A percentile compares a stretch with the other conserved stretches of the same genome.
phyloP scores from a whole-genome alignment of 2,113 vertebrate genomes.

The Hydrochoerus hydrochaeris region DNA sequence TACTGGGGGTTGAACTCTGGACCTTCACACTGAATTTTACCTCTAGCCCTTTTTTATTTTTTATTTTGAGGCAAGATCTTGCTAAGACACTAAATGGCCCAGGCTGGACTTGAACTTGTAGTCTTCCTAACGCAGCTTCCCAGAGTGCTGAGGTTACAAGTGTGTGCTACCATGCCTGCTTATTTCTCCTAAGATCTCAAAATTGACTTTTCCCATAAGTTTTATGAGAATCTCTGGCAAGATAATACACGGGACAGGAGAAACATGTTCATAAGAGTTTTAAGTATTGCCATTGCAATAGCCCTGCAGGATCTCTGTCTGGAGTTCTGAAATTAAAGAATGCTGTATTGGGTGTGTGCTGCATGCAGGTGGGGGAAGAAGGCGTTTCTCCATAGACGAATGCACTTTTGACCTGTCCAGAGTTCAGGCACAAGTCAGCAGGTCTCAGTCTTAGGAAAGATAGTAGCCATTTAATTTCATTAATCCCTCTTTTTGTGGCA shows the following conservation, averaged over 20 bases:
- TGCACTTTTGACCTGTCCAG: conserved; percentile 26
- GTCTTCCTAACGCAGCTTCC: not conserved
- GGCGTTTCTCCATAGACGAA: not conserved
- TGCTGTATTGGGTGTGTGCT: not conserved
- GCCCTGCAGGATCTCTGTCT: not conserved
- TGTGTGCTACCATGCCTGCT: not conserved
- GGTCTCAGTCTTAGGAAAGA: conserved; percentile 29
- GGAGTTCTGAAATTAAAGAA: conserved; percentile 24
- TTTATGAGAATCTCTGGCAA: not conserved
- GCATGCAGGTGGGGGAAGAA: not conserved
- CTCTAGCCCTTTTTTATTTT: not conserved
- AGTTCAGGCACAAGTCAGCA: not conserved
- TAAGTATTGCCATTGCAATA: not conserved
- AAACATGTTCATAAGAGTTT: not conserved
- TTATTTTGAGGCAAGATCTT: not conserved
- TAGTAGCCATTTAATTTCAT: conserved; percentile 59
- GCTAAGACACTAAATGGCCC: not conserved
- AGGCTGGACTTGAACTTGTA: not conserved
- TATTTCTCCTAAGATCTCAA: not conserved
- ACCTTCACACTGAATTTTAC: not conserved
- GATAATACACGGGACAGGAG: not conserved
- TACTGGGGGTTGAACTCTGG: not conserved
- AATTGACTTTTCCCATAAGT: not conserved
- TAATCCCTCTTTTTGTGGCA: conserved; percentile 44
- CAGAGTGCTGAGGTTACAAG: not conserved